Evolutionary conservation across 1,140 invertebrate genomes (phyloP).

Genomic region (Temnothorax curvispinosus): DNA sequence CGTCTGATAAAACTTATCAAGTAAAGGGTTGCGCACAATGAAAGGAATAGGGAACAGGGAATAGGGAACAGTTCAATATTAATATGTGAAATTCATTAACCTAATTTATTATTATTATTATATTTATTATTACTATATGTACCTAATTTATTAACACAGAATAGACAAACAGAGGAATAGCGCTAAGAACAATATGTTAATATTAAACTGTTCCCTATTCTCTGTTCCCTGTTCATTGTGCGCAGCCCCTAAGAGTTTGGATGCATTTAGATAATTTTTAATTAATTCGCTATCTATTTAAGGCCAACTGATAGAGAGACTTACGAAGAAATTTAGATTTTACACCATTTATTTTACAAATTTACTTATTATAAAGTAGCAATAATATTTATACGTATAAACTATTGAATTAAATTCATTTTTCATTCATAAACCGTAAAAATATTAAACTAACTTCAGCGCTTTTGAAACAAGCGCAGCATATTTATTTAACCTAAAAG

Average conservation of each 20-base stretch:
- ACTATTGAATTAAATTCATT: not conserved
- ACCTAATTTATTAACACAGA: too few species aligned
- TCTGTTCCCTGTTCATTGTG: too few species aligned
- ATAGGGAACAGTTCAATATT: too few species aligned
- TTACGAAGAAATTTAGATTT: not conserved
- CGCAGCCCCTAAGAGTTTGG: not conserved
- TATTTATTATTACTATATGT: too few species aligned
- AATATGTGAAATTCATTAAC: too few species aligned
- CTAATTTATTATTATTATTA: too few species aligned
- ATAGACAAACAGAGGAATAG: too few species aligned
- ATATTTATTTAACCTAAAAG: conserved; percentile 31
- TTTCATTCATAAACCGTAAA: not conserved
- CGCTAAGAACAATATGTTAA: too few species aligned
- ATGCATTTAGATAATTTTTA: not conserved
- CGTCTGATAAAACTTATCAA: not conserved
- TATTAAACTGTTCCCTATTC: too few species aligned
- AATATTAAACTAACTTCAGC: not conserved
- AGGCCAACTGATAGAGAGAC: not conserved
- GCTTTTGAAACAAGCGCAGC: not conserved
- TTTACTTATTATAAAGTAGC: not conserved
- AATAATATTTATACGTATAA: not conserved
- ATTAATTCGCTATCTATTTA: not conserved
- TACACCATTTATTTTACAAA: not conserved
- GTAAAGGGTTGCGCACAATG: not conserved
- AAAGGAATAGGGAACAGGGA: too few species aligned